Conservation (phyloP, 2,888 invertebrate species). For the Ochlodes sylvanus region DNA sequence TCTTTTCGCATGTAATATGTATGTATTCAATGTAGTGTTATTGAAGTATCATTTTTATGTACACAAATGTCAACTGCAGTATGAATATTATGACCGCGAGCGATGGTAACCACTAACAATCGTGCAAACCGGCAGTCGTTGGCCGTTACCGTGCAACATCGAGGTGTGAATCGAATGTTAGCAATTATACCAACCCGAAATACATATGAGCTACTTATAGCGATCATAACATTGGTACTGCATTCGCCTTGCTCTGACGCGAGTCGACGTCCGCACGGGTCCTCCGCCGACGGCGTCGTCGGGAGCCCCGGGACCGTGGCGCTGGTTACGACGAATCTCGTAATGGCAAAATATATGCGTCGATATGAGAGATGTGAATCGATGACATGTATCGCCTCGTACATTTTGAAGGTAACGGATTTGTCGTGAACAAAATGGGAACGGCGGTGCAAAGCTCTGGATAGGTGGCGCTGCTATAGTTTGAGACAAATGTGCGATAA, state of each 20-base stretch:
- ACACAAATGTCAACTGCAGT: not conserved
- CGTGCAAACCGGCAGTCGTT: too few species aligned
- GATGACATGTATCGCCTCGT: not conserved
- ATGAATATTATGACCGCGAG: not conserved
- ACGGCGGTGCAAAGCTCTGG: too few species aligned
- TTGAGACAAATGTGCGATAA: too few species aligned
- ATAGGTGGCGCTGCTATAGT: too few species aligned
- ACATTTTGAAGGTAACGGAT: not conserved
- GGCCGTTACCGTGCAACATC: too few species aligned
- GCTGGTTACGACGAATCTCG: not conserved
- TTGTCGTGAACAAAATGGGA: too few species aligned
- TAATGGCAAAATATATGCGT: too few species aligned
- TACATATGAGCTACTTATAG: not conserved
- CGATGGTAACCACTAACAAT: too few species aligned
- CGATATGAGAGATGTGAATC: not conserved
- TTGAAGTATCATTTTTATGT: not conserved
- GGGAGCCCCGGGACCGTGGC: not conserved
- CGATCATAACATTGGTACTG: not conserved
- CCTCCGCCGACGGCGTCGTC: conserved; percentile 22
- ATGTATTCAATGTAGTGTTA: not conserved
- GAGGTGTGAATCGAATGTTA: too few species aligned
- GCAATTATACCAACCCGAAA: too few species aligned
- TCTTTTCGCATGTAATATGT: not conserved
- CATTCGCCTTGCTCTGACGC: not conserved
- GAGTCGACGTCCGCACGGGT: conserved; percentile 44